phyloP scores from a whole-genome alignment of 2,797 vertebrate genomes.

The Myotis myotis region DNA sequence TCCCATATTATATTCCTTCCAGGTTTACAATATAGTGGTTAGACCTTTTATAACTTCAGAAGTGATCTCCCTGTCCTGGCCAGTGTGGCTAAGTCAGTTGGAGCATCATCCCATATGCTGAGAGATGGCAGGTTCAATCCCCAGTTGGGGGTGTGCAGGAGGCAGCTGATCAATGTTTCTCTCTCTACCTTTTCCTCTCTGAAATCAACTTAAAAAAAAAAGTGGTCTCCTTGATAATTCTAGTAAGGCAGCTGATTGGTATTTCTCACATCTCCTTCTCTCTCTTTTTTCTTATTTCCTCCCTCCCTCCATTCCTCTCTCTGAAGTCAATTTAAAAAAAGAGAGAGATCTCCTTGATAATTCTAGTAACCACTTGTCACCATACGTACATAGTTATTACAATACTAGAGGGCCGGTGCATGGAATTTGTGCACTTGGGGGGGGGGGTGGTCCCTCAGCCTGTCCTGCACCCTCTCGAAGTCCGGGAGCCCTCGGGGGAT shows the following conservation, averaged over 20 bases:
- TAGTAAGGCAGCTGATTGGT: not conserved
- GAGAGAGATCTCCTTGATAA: not conserved
- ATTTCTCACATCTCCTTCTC: not conserved
- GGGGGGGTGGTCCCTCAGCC: too few relatives aligned
- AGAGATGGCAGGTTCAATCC: not conserved
- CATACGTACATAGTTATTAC: not conserved
- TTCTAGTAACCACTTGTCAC: not conserved
- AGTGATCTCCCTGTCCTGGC: not conserved
- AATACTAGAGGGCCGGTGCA: not conserved
- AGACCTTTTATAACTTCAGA: not conserved
- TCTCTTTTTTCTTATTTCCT: not conserved
- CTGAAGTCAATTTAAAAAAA: not conserved
- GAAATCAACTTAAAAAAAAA: not conserved
- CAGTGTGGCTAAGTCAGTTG: not conserved
- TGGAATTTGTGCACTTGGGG: too few relatives aligned
- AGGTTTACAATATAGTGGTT: not conserved
- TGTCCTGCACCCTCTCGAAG: too few relatives aligned
- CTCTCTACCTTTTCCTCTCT: not conserved
- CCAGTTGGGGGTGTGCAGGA: not conserved
- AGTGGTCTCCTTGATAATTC: not conserved
- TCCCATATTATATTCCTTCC: not conserved
- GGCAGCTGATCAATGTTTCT: not conserved
- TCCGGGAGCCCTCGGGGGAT: too few relatives aligned
- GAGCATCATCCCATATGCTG: not conserved
- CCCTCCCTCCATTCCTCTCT: too few relatives aligned